Conservation (phyloP, 2,888 invertebrate genomes). For the Mythimna pallens region DNA sequence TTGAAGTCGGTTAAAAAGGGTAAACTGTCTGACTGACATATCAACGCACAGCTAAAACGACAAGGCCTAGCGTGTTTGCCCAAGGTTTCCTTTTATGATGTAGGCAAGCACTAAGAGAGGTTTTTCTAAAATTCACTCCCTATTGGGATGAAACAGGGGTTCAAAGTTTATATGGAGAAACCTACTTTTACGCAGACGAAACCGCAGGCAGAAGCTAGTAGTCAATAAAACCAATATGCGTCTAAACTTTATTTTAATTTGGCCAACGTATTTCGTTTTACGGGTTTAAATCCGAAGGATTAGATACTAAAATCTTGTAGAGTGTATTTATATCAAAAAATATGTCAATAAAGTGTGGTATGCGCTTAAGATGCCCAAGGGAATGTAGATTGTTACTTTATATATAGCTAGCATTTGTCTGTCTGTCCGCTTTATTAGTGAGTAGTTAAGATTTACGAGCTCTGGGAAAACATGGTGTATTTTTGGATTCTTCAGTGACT, state of each 20-base stretch:
- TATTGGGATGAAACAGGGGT: too few species aligned
- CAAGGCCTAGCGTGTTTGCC: too few species aligned
- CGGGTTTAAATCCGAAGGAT: conserved; percentile 14
- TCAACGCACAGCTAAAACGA: too few species aligned
- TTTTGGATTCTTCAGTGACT: conserved; percentile 57
- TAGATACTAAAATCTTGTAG: conserved; percentile 5
- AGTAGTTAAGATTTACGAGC: conserved; percentile 79
- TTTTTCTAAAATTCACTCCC: too few species aligned
- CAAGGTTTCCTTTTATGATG: too few species aligned
- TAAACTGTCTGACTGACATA: too few species aligned
- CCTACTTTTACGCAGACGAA: too few species aligned
- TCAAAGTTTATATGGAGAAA: too few species aligned
- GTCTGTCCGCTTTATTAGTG: conserved; percentile 84
- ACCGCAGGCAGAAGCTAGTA: neutral
- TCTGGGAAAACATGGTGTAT: conserved; percentile 74
- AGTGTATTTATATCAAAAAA: conserved; percentile 38
- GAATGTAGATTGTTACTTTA: conserved; percentile 84
- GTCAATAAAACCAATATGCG: neutral
- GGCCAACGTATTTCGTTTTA: neutral
- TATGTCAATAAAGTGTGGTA: conserved; percentile 55
- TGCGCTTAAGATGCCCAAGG: conserved; percentile 57
- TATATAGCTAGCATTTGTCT: conserved; percentile 81
- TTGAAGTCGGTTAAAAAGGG: too few species aligned
- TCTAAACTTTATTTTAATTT: conserved; percentile 27
- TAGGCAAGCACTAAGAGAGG: too few species aligned